A percentile compares a stretch with the other conserved stretches of the same genome.
phyloP scores from a whole-genome alignment of 2,888 invertebrate genomes.

The Xanthorhoe spadicearia region DNA sequence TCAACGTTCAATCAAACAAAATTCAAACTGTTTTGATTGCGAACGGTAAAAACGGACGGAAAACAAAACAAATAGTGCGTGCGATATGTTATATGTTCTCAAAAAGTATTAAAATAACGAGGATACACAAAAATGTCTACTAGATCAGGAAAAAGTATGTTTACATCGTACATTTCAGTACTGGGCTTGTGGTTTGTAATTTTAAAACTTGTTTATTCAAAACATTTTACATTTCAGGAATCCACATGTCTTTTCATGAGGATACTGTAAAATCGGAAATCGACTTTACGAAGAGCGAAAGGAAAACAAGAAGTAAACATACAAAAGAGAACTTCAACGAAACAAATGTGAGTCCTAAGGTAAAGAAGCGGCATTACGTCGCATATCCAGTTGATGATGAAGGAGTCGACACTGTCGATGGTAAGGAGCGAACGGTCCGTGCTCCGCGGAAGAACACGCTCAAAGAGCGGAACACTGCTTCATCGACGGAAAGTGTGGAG shows the following conservation, averaged over 20 bases:
- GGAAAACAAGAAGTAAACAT: constrained; percentile 63
- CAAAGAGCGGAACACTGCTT: constrained; percentile 56
- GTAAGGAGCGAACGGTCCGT: constrained; percentile 43
- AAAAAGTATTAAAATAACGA: not conserved
- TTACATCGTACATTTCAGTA: constrained; percentile 39
- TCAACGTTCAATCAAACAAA: constrained; percentile 9
- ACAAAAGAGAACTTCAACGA: constrained; percentile 57
- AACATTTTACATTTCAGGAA: constrained; percentile 55
- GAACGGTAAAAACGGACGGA: constrained; percentile 51
- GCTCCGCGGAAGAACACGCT: constrained; percentile 56
- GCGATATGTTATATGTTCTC: not conserved
- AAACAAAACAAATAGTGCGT: constrained; percentile 42
- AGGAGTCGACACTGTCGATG: constrained; percentile 38
- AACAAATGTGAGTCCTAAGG: constrained; percentile 45
- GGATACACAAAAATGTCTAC: constrained; percentile 63
- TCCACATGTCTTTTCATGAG: constrained; percentile 61
- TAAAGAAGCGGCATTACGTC: constrained; percentile 69
- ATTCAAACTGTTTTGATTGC: constrained; percentile 45
- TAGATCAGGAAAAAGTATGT: constrained; percentile 75
- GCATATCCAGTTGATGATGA: constrained; percentile 65
- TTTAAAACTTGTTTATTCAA: not conserved
- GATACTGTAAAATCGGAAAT: constrained; percentile 37
- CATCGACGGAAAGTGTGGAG: constrained; percentile 40
- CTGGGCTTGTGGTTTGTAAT: not conserved
- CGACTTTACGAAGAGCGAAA: constrained; percentile 54